These are phyloP conservation scores for Ctenosaura bakeri DNA, from an alignment of 2,797 vertebrate species.

Conservation along the genomic window DNA sequence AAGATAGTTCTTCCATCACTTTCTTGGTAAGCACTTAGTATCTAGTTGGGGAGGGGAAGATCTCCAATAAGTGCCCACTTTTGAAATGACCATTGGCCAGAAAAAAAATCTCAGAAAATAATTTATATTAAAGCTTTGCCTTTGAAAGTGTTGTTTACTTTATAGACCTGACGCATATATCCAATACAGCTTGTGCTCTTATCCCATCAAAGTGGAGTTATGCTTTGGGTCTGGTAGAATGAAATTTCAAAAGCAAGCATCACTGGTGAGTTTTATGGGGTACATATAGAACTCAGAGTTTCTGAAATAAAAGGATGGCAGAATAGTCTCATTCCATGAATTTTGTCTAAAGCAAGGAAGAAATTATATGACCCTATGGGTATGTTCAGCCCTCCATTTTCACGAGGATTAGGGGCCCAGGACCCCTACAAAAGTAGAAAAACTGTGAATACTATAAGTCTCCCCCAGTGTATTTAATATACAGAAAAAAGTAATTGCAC, in stretches of 20 bases:
- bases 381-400: too few relatives aligned
- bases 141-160: neutral
- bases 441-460: too few relatives aligned
- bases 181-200: neutral
- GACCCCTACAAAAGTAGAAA: too few relatives aligned
- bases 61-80: neutral
- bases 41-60: neutral
- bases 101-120: neutral
- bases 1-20: neutral
- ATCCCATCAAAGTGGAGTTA: neutral
- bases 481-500: too few relatives aligned
- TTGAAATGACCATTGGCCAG: neutral
- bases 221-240: neutral
- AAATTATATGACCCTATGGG: neutral
- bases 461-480: too few relatives aligned
- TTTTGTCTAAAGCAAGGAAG: neutral
- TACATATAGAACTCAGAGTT: neutral
- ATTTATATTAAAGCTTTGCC: slow-evolving; percentile 7
- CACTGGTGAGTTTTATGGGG: neutral
- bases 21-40: neutral
- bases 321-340: neutral
- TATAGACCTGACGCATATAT: neutral
- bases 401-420: too few relatives aligned
- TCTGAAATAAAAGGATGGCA: neutral
- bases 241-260: neutral